Evolutionary conservation across 2,113 vertebrate species (phyloP), one percentile per base, ranked within the genome.

Genomic region (Phalacrocorax brasilianus): DNA sequence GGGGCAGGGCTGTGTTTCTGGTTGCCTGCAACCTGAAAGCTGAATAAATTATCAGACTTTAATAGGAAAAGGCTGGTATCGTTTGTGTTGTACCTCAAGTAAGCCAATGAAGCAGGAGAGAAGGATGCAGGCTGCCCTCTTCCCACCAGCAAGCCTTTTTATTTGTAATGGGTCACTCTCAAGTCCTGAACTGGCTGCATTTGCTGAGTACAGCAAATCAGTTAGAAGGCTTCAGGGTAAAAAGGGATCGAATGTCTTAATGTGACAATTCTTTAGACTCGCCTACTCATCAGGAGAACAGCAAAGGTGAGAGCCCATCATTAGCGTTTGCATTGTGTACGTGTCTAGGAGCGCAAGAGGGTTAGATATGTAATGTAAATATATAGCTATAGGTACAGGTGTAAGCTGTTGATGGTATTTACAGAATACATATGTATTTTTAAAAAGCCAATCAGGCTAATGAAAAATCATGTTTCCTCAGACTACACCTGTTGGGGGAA

Each of bases 401-500:
- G 8, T 9, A 47, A 72, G 44, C 76, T 35, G 8, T 5, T 56
- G 66, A 45, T 30, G 80, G 27, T 13, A n/a, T 72, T 93, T 65
- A 45, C 40, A 65, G 32, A 65, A 42, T 44, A 63, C 32, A 20
- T 7, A 53, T 2, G 19, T 45, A 21, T 52, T 67, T 87, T 71
- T 33, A 17, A 63, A 59, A 73, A 79, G 16, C 40, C 66, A 23
- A 23, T 26, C 53, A 4, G n/a, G 30, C 77, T 91, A 72, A 95
- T 89, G 81, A 96, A 94, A 94, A 94, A 45, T 1, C 53, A 3
- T 1, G 5, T 89, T 94, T 87, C 84, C 62, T 42, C 86, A 38
- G 83, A 79, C 85, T 65, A 91, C 55, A 89, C 79, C 84, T 92
- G 81, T 45, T 58, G 42, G n/a, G 49, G 66, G n/a, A 83, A 91